Percentiles rank a stretch among this genome's conserved stretches.
Conservation (phyloP, 2,797 vertebrate genomes). For the Synaphobranchus kaupii region DNA sequence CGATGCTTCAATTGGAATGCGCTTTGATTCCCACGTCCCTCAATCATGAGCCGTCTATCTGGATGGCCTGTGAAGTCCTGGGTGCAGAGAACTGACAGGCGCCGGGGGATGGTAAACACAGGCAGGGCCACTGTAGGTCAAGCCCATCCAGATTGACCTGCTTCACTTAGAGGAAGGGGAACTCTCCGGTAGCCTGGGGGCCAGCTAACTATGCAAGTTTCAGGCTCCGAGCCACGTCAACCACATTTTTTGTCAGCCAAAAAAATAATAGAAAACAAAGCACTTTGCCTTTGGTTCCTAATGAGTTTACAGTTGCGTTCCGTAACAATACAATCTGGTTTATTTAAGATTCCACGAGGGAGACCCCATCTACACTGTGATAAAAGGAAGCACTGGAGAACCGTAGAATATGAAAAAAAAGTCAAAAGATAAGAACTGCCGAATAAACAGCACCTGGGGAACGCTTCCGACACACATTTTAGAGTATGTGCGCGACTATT, state of each 20-base stretch:
- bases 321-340: not conserved
- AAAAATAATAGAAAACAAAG: not conserved
- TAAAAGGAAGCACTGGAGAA: not conserved
- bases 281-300: not conserved
- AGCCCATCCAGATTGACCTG: not conserved
- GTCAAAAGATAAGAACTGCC: not conserved
- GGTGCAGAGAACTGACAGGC: not conserved
- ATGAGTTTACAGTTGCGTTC: conserved; percentile 27
- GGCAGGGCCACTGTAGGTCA: not conserved
- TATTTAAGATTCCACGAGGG: not conserved
- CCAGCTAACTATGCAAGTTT: not conserved
- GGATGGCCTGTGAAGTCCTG: not conserved
- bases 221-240: not conserved
- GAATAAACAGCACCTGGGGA: conserved; percentile 36
- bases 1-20: not conserved
- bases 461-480: conserved; percentile 35
- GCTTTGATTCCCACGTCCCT: not conserved
- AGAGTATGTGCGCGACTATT: conserved; percentile 31
- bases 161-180: not conserved
- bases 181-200: not conserved
- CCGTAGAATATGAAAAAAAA: not conserved
- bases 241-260: not conserved
- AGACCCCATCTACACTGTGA: not conserved
- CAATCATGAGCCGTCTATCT: not conserved
- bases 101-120: not conserved